Evolutionary conservation across 1,140 invertebrate species (phyloP).

Genomic region (Lethrus apterus): DNA sequence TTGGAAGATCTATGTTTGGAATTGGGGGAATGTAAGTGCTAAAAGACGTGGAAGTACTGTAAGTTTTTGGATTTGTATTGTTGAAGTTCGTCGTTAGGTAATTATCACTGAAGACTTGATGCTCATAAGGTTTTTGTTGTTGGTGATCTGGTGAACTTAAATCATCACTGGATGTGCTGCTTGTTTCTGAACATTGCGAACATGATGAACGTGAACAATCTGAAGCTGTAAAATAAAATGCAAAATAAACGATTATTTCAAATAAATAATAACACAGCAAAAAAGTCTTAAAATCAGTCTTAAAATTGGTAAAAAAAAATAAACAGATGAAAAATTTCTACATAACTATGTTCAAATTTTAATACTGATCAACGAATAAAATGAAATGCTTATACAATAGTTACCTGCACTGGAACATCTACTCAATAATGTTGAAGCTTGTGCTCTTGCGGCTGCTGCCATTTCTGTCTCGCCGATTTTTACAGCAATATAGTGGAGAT

Average conservation of each 20-base stretch:
- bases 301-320: too few relatives aligned
- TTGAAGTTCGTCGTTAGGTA: constrained; percentile 38
- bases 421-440: constrained; percentile 59
- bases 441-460: constrained; percentile 65
- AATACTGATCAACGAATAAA: too few relatives aligned
- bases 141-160: constrained; percentile 33
- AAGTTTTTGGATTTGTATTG: constrained; percentile 39
- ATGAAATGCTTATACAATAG: too few relatives aligned
- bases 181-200: constrained; percentile 46
- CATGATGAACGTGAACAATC: constrained; percentile 51
- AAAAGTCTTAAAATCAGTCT: too few relatives aligned
- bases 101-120: constrained; percentile 24
- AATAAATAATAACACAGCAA: too few relatives aligned
- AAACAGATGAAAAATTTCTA: too few relatives aligned
- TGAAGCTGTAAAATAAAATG: constrained; percentile 42
- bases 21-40: constrained; percentile 32
- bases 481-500: constrained; percentile 72
- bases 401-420: constrained; percentile 50
- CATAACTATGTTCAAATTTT: too few relatives aligned
- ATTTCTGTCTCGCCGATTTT: constrained; percentile 60
- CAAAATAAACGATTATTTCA: neutral
- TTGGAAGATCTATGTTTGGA: constrained; percentile 19
- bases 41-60: constrained; percentile 34
- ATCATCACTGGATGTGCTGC: constrained; percentile 40
- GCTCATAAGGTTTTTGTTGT: neutral